Evolutionary conservation across 2,888 invertebrate species (phyloP).

Genomic region (Pristionchus exspectatus): DNA sequence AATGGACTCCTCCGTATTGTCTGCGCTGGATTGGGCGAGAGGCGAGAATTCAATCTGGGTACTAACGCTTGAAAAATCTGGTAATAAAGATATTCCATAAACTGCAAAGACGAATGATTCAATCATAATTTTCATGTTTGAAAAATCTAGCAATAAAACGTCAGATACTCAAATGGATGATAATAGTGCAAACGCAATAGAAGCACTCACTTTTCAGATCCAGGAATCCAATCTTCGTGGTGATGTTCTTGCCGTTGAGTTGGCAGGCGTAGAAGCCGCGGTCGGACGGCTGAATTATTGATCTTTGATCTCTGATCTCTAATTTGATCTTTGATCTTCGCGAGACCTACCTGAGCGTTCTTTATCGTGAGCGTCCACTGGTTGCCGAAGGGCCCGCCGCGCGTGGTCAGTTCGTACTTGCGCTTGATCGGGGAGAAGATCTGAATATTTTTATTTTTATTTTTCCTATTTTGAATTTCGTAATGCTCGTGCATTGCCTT

Average conservation of each 20-base stretch:
- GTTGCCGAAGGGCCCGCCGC: slow-evolving; percentile 84
- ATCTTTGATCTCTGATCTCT: neutral
- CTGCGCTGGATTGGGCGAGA: neutral
- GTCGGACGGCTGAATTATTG: slow-evolving; percentile 85
- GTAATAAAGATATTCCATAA: neutral
- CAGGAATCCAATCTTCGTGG: slow-evolving; percentile 70
- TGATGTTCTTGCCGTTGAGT: slow-evolving; percentile 76
- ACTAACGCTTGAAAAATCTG: neutral
- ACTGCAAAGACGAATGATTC: neutral
- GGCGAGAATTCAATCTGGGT: neutral
- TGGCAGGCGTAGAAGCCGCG: slow-evolving; percentile 91
- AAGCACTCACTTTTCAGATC: slow-evolving; percentile 70
- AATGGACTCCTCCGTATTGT: slow-evolving; percentile 6
- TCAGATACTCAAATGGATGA: no score
- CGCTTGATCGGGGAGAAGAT: slow-evolving; percentile 73
- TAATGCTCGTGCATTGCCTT: no score
- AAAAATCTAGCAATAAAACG: neutral
- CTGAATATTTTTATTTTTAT: slow-evolving; percentile 54
- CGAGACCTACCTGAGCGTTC: slow-evolving; percentile 84
- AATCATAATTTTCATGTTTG: neutral
- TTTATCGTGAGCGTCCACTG: slow-evolving; percentile 94
- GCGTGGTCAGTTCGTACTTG: slow-evolving; percentile 76
- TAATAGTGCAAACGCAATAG: neutral
- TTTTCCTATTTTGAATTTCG: neutral
- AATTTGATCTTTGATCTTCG: neutral